A percentile compares a stretch with the other conserved stretches of the same genome.
Conservation (phyloP, 2,888 invertebrate genomes). For the Amphipoea lucens region DNA sequence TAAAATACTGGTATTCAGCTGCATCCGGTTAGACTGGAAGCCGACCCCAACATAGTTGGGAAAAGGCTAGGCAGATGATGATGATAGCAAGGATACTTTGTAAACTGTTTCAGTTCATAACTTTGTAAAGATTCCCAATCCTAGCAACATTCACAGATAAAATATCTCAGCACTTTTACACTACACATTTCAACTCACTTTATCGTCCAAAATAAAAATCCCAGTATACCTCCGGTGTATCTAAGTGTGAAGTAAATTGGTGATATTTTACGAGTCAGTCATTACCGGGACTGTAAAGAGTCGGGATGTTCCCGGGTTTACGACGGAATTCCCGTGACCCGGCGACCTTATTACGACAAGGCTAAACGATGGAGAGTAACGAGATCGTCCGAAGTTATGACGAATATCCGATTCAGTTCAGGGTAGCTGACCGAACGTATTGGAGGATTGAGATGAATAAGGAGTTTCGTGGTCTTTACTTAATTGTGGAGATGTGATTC, state of each 20-base stretch:
- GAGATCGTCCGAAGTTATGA: slow-evolving; percentile 61
- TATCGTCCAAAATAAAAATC: slow-evolving; percentile 69
- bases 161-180: slow-evolving; percentile 21
- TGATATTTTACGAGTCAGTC: slow-evolving; percentile 87
- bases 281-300: slow-evolving; percentile 85
- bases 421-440: slow-evolving; percentile 39
- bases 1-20: too few species aligned
- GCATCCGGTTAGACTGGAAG: too few species aligned
- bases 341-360: slow-evolving; percentile 80
- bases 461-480: slow-evolving; percentile 4
- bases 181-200: slow-evolving; percentile 33
- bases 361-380: slow-evolving; percentile 71
- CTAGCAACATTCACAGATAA: slow-evolving; percentile 1
- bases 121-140: neutral
- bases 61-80: too few species aligned
- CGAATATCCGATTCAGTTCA: slow-evolving; percentile 52
- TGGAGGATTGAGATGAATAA: slow-evolving; percentile 1
- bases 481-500: slow-evolving; percentile 1
- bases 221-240: slow-evolving; percentile 65
- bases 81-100: neutral
- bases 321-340: slow-evolving; percentile 84
- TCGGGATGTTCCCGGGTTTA: slow-evolving; percentile 80
- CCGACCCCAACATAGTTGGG: too few species aligned
- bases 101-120: slow-evolving; percentile 10
- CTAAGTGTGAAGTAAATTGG: slow-evolving; percentile 87